These are phyloP conservation scores for Siphamia tubifer DNA, from an alignment of 2,113 vertebrate species.

Conservation along the genomic window DNA sequence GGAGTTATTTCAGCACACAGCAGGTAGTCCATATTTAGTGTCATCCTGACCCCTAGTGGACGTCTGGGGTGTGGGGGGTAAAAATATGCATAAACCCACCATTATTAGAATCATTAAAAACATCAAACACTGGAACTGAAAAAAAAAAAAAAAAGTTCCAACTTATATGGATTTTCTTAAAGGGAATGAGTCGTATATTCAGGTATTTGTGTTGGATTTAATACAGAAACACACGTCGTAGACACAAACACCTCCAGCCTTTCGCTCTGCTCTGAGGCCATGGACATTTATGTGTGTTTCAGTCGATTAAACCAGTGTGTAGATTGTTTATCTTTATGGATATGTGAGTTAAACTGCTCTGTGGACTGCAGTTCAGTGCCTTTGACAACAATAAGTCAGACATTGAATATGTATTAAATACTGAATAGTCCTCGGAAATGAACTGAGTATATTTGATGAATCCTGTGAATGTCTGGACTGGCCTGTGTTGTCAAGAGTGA, in stretches of 20 bases:
- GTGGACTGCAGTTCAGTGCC: slow-evolving; percentile 36
- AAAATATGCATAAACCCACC: neutral
- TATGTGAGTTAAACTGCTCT: slow-evolving; percentile 41
- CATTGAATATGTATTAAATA: slow-evolving; percentile 56
- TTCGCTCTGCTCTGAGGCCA: slow-evolving; percentile 28
- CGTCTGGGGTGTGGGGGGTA: neutral
- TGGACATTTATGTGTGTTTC: slow-evolving; percentile 60
- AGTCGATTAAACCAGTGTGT: slow-evolving; percentile 49
- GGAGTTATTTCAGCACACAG: neutral
- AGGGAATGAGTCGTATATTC: slow-evolving; percentile 65
- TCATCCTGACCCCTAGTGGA: slow-evolving; percentile 81
- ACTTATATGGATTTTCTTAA: slow-evolving; percentile 54
- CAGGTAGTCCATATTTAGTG: slow-evolving; percentile 45
- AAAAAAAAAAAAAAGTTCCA: too few relatives aligned
- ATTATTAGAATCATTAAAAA: neutral
- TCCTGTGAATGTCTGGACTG: slow-evolving; percentile 48
- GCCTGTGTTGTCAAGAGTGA: slow-evolving; percentile 25
- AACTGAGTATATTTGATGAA: slow-evolving; percentile 54
- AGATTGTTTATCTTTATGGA: slow-evolving; percentile 35
- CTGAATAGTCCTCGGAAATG: slow-evolving; percentile 53
- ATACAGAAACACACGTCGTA: slow-evolving; percentile 52
- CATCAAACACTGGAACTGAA: slow-evolving; percentile 17
- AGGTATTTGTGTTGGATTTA: slow-evolving; percentile 59
- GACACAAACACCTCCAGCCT: slow-evolving; percentile 50
- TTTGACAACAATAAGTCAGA: slow-evolving; percentile 62